Percentiles rank a stretch among this genome's conserved stretches.
phyloP scores from a whole-genome alignment of 1,140 invertebrate genomes.

The Aleiodes sp. region DNA sequence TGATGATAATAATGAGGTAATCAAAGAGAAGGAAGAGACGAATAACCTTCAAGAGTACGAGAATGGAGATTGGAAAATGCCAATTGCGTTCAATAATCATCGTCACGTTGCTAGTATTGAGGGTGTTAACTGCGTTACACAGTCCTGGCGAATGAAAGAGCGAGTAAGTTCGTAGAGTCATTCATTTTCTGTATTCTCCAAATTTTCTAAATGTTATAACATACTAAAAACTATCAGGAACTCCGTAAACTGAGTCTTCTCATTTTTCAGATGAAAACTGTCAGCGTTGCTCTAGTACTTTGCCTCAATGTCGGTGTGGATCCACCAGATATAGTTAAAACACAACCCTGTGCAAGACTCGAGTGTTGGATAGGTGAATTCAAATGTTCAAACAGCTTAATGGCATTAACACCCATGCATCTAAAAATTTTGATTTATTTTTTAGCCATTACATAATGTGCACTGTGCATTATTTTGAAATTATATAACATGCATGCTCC shows the following conservation, averaged over 20 bases:
- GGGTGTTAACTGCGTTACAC: conserved; percentile 76
- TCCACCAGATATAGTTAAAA: conserved; percentile 97
- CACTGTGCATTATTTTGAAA: conserved; percentile 11
- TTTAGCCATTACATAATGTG: not conserved
- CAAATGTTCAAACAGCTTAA: conserved; percentile 30
- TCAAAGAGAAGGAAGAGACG: not conserved
- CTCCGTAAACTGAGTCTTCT: conserved; percentile 2
- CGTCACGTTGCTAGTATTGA: conserved; percentile 82
- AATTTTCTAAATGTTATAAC: not conserved
- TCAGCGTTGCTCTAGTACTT: conserved; percentile 97
- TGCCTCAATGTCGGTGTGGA: conserved; percentile 99
- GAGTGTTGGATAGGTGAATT: conserved; percentile 96
- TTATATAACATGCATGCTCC: conserved; percentile 40
- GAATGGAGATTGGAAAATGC: conserved; percentile 70
- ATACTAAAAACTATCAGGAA: not conserved
- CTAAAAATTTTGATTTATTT: not conserved
- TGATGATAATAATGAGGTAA: not conserved
- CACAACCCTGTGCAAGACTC: conserved; percentile 92
- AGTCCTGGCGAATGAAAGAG: conserved; percentile 92
- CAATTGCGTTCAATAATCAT: conserved; percentile 74
- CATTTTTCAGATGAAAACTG: conserved; percentile 90
- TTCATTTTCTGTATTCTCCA: conserved; percentile 8
- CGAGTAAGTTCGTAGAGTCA: conserved; percentile 70
- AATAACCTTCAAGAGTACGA: conserved; percentile 21
- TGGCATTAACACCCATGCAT: not conserved